Evolutionary conservation across 2,113 vertebrate genomes (phyloP).

Genomic region (Chiloscyllium plagiosum): DNA sequence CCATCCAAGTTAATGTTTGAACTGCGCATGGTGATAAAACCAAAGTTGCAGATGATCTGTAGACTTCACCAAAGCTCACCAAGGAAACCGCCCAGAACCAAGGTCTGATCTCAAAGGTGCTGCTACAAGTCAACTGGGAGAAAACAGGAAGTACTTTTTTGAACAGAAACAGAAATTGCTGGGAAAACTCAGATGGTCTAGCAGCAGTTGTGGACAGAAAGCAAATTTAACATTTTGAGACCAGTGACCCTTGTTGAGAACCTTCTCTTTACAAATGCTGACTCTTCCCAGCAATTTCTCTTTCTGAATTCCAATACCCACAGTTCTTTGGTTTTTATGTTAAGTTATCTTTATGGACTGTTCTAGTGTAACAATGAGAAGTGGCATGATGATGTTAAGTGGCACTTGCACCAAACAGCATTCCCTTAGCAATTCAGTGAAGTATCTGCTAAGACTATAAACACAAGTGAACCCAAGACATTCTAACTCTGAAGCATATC

Average conservation of each 20-base stretch:
- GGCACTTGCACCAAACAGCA: background rate
- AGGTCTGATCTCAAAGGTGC: background rate
- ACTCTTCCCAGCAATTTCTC: too few relatives aligned
- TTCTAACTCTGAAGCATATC: background rate
- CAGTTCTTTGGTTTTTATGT: too few relatives aligned
- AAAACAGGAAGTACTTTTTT: background rate
- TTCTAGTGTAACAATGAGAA: background rate
- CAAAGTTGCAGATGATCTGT: background rate
- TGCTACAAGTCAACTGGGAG: background rate
- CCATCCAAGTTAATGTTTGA: background rate
- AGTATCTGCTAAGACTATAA: background rate
- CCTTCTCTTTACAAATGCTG: too few relatives aligned
- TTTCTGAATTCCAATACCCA: too few relatives aligned
- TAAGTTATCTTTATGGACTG: too few relatives aligned
- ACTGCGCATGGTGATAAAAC: background rate
- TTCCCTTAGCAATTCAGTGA: background rate
- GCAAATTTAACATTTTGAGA: too few relatives aligned
- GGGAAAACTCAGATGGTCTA: too few relatives aligned
- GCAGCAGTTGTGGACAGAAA: too few relatives aligned
- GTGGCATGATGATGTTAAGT: too few relatives aligned
- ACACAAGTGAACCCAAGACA: background rate
- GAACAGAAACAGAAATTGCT: too few relatives aligned
- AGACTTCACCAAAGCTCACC: background rate
- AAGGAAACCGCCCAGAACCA: background rate
- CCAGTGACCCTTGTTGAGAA: too few relatives aligned